Base-by-base conservation (phyloP, 2,888 invertebrate genomes). In the Mythimna loreyi region DNA sequence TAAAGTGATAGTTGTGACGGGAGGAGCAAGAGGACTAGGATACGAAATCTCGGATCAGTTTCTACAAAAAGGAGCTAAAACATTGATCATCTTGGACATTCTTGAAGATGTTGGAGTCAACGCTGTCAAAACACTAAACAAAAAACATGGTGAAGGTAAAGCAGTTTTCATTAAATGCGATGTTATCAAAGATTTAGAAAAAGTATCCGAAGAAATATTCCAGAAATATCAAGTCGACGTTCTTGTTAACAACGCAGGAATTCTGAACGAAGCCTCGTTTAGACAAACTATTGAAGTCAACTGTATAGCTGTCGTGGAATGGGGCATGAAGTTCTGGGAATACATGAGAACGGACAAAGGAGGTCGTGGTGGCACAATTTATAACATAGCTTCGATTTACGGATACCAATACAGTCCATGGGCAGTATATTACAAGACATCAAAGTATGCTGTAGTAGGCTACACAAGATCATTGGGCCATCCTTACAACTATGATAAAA, bases 341-440 rank as follows among this genome's bases (percentile, higher is more conserved):
- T 92, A 96, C 85, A 95, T 97, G 96, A 92, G 96, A n/a, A 94
- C 89, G 60, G 93, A 96, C 75, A 93, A 92, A 33, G 93, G 95
- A 2, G 96, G 96, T 0, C 85, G 89, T 52, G 97, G 97, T 4
- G 97, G 97, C 5, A 94, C 96, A 3, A 95, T 97, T 56, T 92
- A 97, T 21, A 97, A 97, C 85, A 90, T 97, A 49, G 92, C 97
- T 2, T 97, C 97, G 1, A 94, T 96, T 19, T 94, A 96, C 67
- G 97, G 97, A 0, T 91, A 53, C 47, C 25, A 63, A 4, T 55
- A 36, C 30, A 70, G 16, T 43, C 82, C 82, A 28, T 82, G 53
- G 59, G 6, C 19, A 11, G 60, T 76, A 5, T 67, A 11, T 50
- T 87, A 85, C 45, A 80, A 79, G 58, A 69, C 86, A 3, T 82